Percentiles rank a stretch among this genome's conserved stretches.
These are phyloP conservation scores for Tetanocera ferruginea DNA, from an alignment of 2,888 invertebrate species.

Conservation along the genomic window DNA sequence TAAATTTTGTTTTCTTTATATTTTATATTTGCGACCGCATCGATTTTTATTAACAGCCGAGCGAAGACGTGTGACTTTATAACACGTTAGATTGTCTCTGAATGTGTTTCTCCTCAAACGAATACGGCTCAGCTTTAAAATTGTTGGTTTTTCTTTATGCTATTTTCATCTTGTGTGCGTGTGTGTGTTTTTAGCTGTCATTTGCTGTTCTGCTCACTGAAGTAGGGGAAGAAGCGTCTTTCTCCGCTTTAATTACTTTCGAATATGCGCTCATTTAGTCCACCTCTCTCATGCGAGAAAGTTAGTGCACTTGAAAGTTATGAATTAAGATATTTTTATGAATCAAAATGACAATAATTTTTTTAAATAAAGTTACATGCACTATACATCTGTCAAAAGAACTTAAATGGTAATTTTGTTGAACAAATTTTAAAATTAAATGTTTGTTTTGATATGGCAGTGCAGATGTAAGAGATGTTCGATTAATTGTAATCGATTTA, in stretches of 20 bases:
- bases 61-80: constrained; percentile 1
- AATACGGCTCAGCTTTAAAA: neutral
- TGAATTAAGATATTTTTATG: too few species aligned
- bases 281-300: neutral
- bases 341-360: too few species aligned
- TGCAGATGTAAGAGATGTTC: too few species aligned
- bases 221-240: neutral
- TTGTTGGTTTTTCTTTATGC: neutral
- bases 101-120: neutral
- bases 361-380: too few species aligned
- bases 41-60: constrained; percentile 25
- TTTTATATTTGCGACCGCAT: constrained; percentile 40
- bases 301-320: too few species aligned
- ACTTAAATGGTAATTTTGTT: too few species aligned
- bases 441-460: too few species aligned
- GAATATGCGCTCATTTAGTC: neutral
- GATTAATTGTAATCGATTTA: too few species aligned
- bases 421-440: too few species aligned
- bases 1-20: constrained; percentile 17
- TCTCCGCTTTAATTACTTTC: neutral
- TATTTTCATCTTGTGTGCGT: constrained; percentile 2
- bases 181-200: neutral
- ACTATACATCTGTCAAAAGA: too few species aligned
- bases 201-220: neutral
- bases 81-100: constrained; percentile 9